Base-by-base conservation (phyloP, 2,888 invertebrate genomes). In the Yponomeuta evonymella region DNA sequence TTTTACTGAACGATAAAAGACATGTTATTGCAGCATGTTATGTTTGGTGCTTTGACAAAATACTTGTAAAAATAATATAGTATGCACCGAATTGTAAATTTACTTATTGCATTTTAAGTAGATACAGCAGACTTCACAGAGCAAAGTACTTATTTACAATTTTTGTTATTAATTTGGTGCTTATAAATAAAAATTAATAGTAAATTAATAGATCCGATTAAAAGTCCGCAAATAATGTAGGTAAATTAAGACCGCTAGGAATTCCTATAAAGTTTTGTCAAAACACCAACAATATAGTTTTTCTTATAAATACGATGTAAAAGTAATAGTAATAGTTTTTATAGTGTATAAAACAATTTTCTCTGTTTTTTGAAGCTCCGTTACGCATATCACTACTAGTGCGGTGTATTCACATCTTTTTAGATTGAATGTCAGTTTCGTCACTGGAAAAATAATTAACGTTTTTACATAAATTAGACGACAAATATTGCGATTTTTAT, bases 321-420 rank as follows among this genome's bases (percentile, higher is more conserved):
- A 78, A 78, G 75, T 78, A 76, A 81, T 58, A 58, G 12, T 58
- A 58, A 12, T 58, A 58, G 6, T 15, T 58, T 58, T 58, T 15
- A 82, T 82, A 83, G 90, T 91, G 90, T 90, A 90, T 86, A 90
- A 90, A 90, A 90, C 90, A 91, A 90, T 85, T 73, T 70, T 81
- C 78, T 78, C 51, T 58, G 51, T 83, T 85, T 23, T 87, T 84
- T 9, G 85, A 91, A 91, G 91, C 91, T 91, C 91, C 82, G 90
- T 89, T 90, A 90, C 88, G 89, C 90, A 85, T 90, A 91, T 86
- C 87, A 90, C 91, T 91, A 91, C 91, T 15, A 76, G 91, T 91
- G 90, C 90, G 80, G 86, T 88, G 83, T 89, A 88, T 88, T 88
- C 89, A 90, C 90, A 90, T 15, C 6, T 68, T 51, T 51, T 51